Base-by-base conservation (phyloP, 2,113 vertebrate species). In the Arenaria interpres region DNA sequence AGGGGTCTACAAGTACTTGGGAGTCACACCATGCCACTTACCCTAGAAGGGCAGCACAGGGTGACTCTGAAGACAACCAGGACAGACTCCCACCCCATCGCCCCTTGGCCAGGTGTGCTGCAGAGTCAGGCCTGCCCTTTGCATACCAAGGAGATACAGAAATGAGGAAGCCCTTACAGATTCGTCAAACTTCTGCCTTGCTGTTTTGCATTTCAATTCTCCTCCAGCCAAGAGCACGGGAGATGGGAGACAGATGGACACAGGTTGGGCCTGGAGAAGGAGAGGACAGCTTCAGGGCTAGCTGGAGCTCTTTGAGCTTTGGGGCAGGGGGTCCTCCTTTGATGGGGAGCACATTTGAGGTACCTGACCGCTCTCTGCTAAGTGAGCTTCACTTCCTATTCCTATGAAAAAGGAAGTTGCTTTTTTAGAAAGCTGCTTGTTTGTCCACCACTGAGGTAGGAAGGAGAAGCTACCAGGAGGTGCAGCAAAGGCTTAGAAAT, bases 391-490 rank as follows among this genome's bases (percentile, higher is more conserved):
- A 95, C 74, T 96, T 97, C 91, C 87, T 77, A 94, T 35, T 88
- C 87, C 81, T 56, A 10, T 4, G 33, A 96, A 97, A 96, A 95
- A 75, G 71, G 96, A 97, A 97, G 94, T 94, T 88, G 77, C 41
- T 77, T 54, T 92, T 96, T 96, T 28, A 96, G 91, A 95, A 59
- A 74, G 50, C 51, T 56, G 82, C 84, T 75, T 68, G 33, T 50
- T 54, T 48, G 13, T 32, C 56, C 64, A 53, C 68, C 0, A 0
- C 92, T 37, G 86, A 57, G 86, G 91, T 79, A 62, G 74, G 69
- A 89, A 91, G 87, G 86, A 95, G 73, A 45, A 88, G 90, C 59
- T 35, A 60, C 73, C 59, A 54, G 0, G 14, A 96, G 54, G 79
- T 35, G 73, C 60, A 82, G 73, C 69, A 46, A n/a, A 46, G 53